Evolutionary conservation across 2,888 invertebrate species (phyloP).

Genomic region (Orthosia gothica): DNA sequence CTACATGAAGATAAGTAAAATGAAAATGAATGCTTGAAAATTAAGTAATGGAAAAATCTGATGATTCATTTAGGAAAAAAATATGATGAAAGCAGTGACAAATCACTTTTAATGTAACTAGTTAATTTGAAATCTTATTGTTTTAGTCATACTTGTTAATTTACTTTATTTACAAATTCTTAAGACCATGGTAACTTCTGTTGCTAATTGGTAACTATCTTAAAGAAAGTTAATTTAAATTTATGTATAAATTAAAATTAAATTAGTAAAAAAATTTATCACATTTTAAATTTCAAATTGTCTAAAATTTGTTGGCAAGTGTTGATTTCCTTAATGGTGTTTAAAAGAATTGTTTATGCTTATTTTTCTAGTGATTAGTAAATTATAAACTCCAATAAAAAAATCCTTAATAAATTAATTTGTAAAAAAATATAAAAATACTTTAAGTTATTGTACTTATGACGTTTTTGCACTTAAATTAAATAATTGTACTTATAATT

Average conservation of each 20-base stretch:
- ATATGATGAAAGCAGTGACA: not conserved
- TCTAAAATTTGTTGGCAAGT: constrained; percentile 11
- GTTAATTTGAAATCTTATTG: not conserved
- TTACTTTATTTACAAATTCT: not conserved
- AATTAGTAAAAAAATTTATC: constrained; percentile 5
- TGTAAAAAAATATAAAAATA: constrained; percentile 27
- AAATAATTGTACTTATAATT: constrained; percentile 37
- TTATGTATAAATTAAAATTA: constrained; percentile 15
- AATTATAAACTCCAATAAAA: constrained; percentile 3
- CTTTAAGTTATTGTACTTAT: constrained; percentile 19
- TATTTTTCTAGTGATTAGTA: not conserved
- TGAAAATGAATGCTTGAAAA: not conserved
- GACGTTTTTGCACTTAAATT: constrained; percentile 25
- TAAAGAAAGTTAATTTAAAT: not conserved
- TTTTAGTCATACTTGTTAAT: not conserved
- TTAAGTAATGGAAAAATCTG: not conserved
- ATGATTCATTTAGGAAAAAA: not conserved
- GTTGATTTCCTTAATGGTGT: not conserved
- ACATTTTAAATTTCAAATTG: constrained; percentile 37
- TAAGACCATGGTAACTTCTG: constrained; percentile 34
- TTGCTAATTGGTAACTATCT: constrained; percentile 26
- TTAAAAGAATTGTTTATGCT: not conserved
- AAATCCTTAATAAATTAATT: constrained; percentile 13
- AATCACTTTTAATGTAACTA: not conserved
- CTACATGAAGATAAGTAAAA: not conserved